Percentiles rank a stretch among this genome's conserved stretches.
phyloP scores from a whole-genome alignment of 2,797 vertebrate species.

The Pseudochirops corinnae region DNA sequence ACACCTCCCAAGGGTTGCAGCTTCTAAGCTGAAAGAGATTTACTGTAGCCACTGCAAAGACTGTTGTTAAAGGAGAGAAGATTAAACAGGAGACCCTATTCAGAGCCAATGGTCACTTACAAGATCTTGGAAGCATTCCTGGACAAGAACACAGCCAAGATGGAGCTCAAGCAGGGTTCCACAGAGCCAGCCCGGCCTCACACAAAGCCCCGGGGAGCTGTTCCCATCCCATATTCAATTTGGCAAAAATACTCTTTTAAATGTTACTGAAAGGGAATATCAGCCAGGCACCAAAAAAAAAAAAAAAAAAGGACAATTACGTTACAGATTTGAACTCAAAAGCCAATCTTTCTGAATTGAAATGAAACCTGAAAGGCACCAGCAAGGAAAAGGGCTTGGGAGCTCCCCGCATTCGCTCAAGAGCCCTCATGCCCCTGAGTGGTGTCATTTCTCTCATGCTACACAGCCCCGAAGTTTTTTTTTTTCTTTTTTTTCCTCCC shows the following conservation, averaged over 20 bases:
- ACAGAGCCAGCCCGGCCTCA: slow-evolving; percentile 5
- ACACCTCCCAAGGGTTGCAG: slow-evolving; percentile 38
- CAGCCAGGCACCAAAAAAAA: slow-evolving; percentile 57
- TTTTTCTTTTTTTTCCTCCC: not conserved
- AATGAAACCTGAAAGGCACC: slow-evolving; percentile 75
- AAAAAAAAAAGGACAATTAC: slow-evolving; percentile 64
- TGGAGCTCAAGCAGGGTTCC: not conserved
- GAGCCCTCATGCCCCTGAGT: slow-evolving; percentile 71
- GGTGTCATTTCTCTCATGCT: slow-evolving; percentile 62
- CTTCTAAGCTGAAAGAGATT: slow-evolving; percentile 71
- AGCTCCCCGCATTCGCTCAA: slow-evolving; percentile 61
- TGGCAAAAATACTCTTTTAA: slow-evolving; percentile 73
- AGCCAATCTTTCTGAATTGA: slow-evolving; percentile 63
- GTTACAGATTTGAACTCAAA: slow-evolving; percentile 76
- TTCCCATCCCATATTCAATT: slow-evolving; percentile 73
- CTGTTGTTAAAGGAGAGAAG: slow-evolving; percentile 72
- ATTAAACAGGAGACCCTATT: slow-evolving; percentile 79
- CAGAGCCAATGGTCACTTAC: slow-evolving; percentile 75
- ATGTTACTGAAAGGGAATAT: slow-evolving; percentile 72
- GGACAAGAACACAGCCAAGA: slow-evolving; percentile 63
- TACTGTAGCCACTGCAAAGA: slow-evolving; percentile 71
- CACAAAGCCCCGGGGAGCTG: slow-evolving; percentile 73
- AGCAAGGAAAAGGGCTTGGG: slow-evolving; percentile 56
- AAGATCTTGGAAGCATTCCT: slow-evolving; percentile 82
- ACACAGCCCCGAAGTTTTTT: slow-evolving; percentile 68